Percentiles rank a stretch among this genome's conserved stretches.
Evolutionary conservation across 2,113 vertebrate species (phyloP).

Genomic region (Tetrax tetrax): DNA sequence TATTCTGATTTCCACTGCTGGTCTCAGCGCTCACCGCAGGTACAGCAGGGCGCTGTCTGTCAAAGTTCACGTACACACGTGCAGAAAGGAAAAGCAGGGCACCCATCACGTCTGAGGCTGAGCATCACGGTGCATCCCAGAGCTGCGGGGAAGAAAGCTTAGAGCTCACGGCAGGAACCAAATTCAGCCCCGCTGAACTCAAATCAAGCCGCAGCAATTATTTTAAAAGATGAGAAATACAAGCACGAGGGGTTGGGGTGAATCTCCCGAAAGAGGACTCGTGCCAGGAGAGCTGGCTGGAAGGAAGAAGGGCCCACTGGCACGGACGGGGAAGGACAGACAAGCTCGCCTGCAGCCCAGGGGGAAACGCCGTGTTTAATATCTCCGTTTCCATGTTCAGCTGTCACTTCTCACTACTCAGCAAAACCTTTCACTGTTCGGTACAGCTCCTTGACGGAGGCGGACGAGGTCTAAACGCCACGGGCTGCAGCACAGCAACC

Average conservation of each 20-base stretch:
- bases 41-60: not conserved
- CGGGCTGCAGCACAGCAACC: not conserved
- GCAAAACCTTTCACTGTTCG: not conserved
- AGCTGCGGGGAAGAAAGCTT: not conserved
- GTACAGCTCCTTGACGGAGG: not conserved
- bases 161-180: not conserved
- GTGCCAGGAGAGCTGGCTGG: not conserved
- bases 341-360: not conserved
- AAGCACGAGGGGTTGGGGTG: not conserved
- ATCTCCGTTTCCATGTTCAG: not conserved
- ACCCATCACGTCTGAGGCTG: not conserved
- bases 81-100: not conserved
- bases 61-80: not conserved
- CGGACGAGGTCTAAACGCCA: not conserved
- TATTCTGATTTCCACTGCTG: not conserved
- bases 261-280: not conserved
- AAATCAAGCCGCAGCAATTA: rapidly evolving
- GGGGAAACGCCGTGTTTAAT: not conserved
- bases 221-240: not conserved
- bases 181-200: not conserved
- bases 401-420: not conserved
- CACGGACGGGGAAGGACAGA: not conserved
- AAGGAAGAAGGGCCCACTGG: not conserved
- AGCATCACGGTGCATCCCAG: not conserved
- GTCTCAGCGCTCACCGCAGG: not conserved